Percentiles rank a stretch among this genome's conserved stretches.
phyloP scores from a whole-genome alignment of 2,888 invertebrate species.

The Rhagophthalmus giganteus region DNA sequence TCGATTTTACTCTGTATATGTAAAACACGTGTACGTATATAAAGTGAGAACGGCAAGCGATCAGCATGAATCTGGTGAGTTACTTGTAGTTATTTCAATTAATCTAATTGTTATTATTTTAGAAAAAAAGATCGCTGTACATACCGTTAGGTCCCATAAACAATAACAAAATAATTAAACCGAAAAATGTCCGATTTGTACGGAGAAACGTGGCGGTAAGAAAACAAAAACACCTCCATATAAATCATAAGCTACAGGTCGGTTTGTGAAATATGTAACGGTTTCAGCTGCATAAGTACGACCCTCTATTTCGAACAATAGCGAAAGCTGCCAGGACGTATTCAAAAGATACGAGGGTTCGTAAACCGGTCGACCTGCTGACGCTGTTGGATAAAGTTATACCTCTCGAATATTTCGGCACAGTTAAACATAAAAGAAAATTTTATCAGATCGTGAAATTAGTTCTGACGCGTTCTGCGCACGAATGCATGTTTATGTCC shows the following conservation, averaged over 20 bases:
- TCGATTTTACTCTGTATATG: too few relatives aligned
- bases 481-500: conserved; percentile 19
- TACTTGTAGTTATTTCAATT: neutral
- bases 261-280: neutral
- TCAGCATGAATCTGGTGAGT: neutral
- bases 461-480: conserved; percentile 13
- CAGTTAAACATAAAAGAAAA: conserved; percentile 4
- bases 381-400: conserved; percentile 20
- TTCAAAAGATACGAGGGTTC: too few relatives aligned
- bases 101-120: neutral
- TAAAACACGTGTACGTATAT: neutral
- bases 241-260: neutral
- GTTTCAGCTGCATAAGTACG: too few relatives aligned
- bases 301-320: too few relatives aligned
- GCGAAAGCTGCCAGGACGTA: too few relatives aligned
- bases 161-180: too few relatives aligned
- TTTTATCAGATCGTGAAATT: conserved; percentile 24
- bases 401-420: conserved; percentile 21
- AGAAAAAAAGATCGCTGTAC: too few relatives aligned
- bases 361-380: too few relatives aligned
- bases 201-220: conserved; percentile 13
- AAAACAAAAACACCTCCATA: neutral
- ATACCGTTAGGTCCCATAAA: too few relatives aligned
- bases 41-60: neutral
- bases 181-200: conserved; percentile 13